A percentile compares a stretch with the other conserved stretches of the same genome.
These are phyloP conservation scores for Triplophysa bombifrons DNA, from an alignment of 2,797 vertebrate species.

Conservation along the genomic window DNA sequence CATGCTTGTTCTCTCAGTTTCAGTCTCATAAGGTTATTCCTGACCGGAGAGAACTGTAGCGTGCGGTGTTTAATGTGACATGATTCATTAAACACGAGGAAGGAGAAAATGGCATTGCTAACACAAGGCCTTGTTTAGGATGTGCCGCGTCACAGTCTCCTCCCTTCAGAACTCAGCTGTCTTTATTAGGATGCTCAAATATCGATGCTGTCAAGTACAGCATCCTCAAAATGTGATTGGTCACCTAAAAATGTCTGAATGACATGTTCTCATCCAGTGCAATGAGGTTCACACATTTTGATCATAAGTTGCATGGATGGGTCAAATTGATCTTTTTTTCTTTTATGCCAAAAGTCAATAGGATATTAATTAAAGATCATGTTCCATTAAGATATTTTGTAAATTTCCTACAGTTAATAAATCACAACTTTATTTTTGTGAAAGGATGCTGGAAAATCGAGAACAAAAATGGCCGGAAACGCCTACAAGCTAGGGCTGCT, in stretches of 20 bases:
- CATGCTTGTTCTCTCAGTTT: background rate
- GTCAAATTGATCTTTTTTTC: no score
- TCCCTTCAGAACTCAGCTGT: background rate
- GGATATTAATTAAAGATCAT: no score
- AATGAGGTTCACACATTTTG: background rate
- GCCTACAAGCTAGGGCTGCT: no score
- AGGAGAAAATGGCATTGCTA: slow-evolving; percentile 19
- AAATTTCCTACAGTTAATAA: no score
- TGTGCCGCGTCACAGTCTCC: background rate
- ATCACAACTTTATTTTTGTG: no score
- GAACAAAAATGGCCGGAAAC: no score
- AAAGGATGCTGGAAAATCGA: no score
- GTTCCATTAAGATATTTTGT: no score
- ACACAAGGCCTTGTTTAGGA: background rate
- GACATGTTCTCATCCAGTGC: background rate
- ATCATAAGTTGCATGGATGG: no score
- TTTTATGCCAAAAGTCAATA: no score
- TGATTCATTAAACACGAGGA: slow-evolving; percentile 15
- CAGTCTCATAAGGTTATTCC: background rate
- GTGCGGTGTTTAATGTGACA: slow-evolving; percentile 3
- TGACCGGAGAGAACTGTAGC: background rate
- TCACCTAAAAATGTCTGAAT: background rate
- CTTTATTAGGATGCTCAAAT: background rate
- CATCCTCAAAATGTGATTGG: background rate
- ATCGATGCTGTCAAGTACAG: background rate